phyloP scores from a whole-genome alignment of 2,888 invertebrate species.

The Heliconius erato region DNA sequence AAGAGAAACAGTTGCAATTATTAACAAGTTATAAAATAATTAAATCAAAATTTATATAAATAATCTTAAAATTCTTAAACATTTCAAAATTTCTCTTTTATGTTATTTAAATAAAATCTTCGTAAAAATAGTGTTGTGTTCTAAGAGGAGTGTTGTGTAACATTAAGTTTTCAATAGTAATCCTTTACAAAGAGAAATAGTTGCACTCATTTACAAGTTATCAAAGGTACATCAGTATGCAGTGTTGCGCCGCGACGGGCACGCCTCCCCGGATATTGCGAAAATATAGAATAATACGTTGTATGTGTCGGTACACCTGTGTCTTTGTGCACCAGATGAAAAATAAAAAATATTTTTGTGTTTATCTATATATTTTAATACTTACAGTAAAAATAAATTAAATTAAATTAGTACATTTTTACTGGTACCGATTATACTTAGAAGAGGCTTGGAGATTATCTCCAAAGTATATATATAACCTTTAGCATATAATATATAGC shows the following conservation, averaged over 20 bases:
- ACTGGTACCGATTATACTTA: too few species aligned
- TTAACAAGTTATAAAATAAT: conserved; percentile 12
- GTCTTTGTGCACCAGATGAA: background rate
- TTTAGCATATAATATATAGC: too few species aligned
- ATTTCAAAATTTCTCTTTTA: background rate
- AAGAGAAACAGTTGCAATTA: background rate
- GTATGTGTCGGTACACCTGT: background rate
- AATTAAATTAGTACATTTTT: too few species aligned
- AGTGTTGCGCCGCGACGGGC: background rate
- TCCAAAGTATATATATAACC: too few species aligned
- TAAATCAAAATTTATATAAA: background rate
- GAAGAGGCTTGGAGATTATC: too few species aligned
- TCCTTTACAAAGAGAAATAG: conserved; percentile 9
- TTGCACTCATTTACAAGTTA: conserved; percentile 24
- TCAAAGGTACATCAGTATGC: conserved; percentile 5
- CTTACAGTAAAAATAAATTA: too few species aligned
- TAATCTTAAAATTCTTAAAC: background rate
- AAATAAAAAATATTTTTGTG: background rate
- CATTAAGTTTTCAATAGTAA: background rate
- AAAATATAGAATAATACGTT: background rate
- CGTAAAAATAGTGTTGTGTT: background rate
- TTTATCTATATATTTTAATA: too few species aligned
- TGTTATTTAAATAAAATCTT: background rate
- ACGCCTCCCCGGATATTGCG: conserved; percentile 35
- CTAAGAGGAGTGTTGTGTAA: background rate